Base-by-base conservation (phyloP, 2,888 invertebrate genomes). In the Baccha elongata region DNA sequence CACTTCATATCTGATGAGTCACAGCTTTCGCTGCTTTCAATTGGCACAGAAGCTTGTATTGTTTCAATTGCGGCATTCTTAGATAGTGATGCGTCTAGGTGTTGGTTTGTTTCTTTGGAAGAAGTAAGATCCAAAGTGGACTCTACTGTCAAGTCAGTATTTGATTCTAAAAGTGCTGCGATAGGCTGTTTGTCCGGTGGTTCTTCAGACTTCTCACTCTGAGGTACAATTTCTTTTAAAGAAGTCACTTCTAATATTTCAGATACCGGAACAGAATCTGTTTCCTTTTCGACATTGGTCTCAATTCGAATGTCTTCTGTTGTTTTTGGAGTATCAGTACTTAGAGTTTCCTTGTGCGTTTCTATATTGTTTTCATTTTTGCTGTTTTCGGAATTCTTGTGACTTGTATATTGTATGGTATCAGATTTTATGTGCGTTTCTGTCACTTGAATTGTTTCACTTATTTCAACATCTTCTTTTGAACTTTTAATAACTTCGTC, bases 341-440 rank as follows among this genome's bases (percentile, higher is more conserved):
- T 17, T 21, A n/a, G 6, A 4, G 29, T 35, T 62, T 46, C 64
- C 19, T 21, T 50, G 64, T 48, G 29, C 40, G 42, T 55, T 40
- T 55, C n/a, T 5, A 35, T 35, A 11, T 55, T 11, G 4, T 1
- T 35, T 10, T 42, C 62, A 42, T 21, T 35, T n/a, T 19, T 21
- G 13, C 8, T 53, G 1, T 23, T 26, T 40, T 37, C 50, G 19
- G 48, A 40, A 69, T 50, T 65, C 29, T 58, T 65, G 65, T 53
- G 37, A 64, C 37, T 52, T 29, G 29, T 35, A 60, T 2, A 21
- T 37, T 48, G 15, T 26, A 64, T 15, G 10, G 10, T 35, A n/a
- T 23, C 15, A 32, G 4, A 10, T 40, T 29, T 23, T 3, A 42
- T 80, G 68, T 64, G 80, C 52, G 75, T 23, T 29, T 65, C 44